phyloP scores from a whole-genome alignment of 1,140 invertebrate genomes.

The Drosophila nigrodunni region DNA sequence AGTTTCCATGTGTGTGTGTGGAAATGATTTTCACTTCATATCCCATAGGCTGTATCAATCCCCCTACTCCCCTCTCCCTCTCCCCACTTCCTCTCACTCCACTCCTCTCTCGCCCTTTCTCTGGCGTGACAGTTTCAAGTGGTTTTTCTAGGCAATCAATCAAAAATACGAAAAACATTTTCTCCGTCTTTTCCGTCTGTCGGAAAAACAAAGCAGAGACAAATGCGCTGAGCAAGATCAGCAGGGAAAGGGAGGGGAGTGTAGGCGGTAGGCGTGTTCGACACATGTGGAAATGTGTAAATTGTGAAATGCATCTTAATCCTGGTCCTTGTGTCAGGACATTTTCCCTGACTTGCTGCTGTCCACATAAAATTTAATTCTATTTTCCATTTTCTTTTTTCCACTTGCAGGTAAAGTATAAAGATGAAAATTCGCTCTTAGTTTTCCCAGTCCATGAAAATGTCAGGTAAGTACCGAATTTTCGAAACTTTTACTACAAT shows the following conservation, averaged over 20 bases:
- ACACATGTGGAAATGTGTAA: conserved; percentile 62
- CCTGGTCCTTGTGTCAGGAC: conserved; percentile 35
- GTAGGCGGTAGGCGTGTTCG: conserved; percentile 13
- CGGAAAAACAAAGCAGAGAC: conserved; percentile 59
- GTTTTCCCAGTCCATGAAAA: conserved; percentile 2
- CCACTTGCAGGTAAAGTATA: conserved; percentile 74
- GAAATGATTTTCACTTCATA: conserved; percentile 77
- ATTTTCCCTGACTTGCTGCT: conserved; percentile 6
- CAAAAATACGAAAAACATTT: conserved; percentile 73
- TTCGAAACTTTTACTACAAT: conserved; percentile 1
- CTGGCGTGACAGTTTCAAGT: conserved; percentile 72
- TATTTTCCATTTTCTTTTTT: conserved; percentile 9
- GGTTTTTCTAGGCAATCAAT: conserved; percentile 79
- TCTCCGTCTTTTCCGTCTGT: conserved; percentile 16
- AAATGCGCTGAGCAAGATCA: conserved; percentile 70
- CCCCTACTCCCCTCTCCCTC: neutral
- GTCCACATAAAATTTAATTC: neutral
- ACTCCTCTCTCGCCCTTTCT: conserved; percentile 4
- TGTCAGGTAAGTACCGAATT: conserved; percentile 60
- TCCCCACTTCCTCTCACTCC: neutral
- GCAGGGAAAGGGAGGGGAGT: neutral
- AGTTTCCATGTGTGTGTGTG: conserved; percentile 7
- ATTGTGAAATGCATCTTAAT: conserved; percentile 60
- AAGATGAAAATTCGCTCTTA: conserved; percentile 13
- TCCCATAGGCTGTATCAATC: conserved; percentile 5